Evolutionary conservation across 2,888 invertebrate genomes (phyloP).

Genomic region (Tipula vernalis): DNA sequence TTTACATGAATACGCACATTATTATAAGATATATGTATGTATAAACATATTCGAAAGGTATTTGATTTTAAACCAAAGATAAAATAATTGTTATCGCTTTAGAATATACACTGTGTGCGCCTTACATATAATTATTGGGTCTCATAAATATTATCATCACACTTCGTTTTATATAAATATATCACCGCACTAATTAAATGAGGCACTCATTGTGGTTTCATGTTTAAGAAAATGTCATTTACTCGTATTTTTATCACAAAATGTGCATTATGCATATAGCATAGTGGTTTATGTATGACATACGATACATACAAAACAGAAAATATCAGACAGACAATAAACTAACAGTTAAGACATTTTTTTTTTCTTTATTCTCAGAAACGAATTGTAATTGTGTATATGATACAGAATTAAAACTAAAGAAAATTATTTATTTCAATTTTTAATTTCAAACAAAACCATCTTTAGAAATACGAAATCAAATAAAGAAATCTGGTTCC

Average conservation of each 20-base stretch:
- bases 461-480: slow-evolving; percentile 4
- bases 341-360: not conserved
- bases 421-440: not conserved
- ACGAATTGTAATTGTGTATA: not conserved
- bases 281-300: not conserved
- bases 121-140: not conserved
- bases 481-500: not conserved
- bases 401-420: not conserved
- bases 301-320: not conserved
- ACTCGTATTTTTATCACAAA: not conserved
- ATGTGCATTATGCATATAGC: not conserved
- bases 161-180: not conserved
- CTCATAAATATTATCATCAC: not conserved
- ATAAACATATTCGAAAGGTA: not conserved
- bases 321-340: not conserved
- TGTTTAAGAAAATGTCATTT: not conserved
- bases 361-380: not conserved
- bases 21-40: not conserved
- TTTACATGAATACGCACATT: not conserved
- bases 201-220: not conserved
- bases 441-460: not conserved
- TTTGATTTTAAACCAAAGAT: not conserved
- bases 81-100: not conserved
- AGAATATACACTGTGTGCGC: not conserved
- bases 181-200: not conserved